Evolutionary conservation across 2,113 vertebrate genomes (phyloP).

Genomic region (Amblyopsis rosae): DNA sequence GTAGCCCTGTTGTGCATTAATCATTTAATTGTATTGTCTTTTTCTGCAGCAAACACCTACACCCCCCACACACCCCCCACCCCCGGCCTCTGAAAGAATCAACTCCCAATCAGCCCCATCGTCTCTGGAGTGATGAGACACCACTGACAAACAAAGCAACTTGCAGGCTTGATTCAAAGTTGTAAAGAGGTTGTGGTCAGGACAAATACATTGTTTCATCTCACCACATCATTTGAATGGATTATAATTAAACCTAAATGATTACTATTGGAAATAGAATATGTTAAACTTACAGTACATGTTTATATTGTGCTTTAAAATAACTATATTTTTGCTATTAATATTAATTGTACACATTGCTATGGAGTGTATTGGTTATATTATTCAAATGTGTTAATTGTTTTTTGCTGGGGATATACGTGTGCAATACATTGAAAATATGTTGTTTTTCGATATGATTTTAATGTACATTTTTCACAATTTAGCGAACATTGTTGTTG

Average conservation of each 20-base stretch:
- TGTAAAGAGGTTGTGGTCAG: constrained; percentile 20
- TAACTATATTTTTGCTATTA: too few species aligned
- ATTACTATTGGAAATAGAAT: too few species aligned
- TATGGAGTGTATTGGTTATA: too few species aligned
- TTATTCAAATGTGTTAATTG: too few species aligned
- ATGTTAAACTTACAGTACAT: too few species aligned
- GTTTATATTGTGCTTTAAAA: too few species aligned
- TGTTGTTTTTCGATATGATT: too few species aligned
- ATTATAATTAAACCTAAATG: neutral
- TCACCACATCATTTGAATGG: neutral
- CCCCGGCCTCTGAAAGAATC: constrained; percentile 82
- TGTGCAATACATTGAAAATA: too few species aligned
- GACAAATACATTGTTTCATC: constrained; percentile 11
- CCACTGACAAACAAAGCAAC: constrained; percentile 38
- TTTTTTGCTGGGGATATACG: too few species aligned
- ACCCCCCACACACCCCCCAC: constrained; percentile 70
- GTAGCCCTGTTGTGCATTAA: constrained; percentile 82
- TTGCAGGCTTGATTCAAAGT: constrained; percentile 60
- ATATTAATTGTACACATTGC: too few species aligned
- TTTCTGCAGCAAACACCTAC: constrained; percentile 78
- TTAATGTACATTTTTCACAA: too few species aligned
- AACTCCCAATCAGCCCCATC: constrained; percentile 86
- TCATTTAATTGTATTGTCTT: constrained; percentile 99
- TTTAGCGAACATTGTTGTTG: too few species aligned
- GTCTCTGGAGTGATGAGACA: constrained; percentile 82